These are phyloP conservation scores for Heliangelus exortis DNA, from an alignment of 2,797 vertebrate species.

Conservation along the genomic window DNA sequence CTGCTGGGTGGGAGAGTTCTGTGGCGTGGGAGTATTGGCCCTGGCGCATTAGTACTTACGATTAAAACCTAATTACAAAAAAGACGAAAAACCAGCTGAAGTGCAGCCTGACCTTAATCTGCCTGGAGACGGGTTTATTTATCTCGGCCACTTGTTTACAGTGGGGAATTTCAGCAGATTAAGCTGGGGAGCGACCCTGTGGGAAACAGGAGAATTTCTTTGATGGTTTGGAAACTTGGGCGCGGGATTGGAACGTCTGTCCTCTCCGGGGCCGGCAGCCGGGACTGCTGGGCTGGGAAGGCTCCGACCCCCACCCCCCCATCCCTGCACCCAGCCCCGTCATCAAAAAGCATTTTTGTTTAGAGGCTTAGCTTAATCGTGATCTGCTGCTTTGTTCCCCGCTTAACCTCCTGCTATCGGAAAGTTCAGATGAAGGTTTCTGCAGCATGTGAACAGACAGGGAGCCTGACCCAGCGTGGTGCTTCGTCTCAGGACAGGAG, in stretches of 20 bases:
- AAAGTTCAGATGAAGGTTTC: slow-evolving; percentile 64
- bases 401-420: slow-evolving; percentile 45
- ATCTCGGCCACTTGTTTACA: slow-evolving; percentile 73
- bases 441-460: slow-evolving; percentile 5
- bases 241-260: not conserved
- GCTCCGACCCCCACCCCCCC: not conserved
- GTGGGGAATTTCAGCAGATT: slow-evolving; percentile 64
- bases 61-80: slow-evolving; percentile 76
- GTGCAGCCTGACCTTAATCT: slow-evolving; percentile 76
- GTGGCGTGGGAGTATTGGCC: slow-evolving; percentile 62
- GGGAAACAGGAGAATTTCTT: slow-evolving; percentile 64
- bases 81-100: slow-evolving; percentile 74
- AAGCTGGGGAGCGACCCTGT: slow-evolving; percentile 43
- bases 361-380: slow-evolving; percentile 64
- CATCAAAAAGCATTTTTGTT: slow-evolving; percentile 64
- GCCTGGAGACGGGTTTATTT: slow-evolving; percentile 70
- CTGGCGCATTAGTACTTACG: slow-evolving; percentile 60
- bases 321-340: not conserved
- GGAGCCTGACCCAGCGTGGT: not conserved
- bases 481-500: not conserved
- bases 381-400: slow-evolving; percentile 53
- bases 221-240: slow-evolving; percentile 59
- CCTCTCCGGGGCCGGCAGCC: not conserved
- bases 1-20: slow-evolving; percentile 41
- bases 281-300: slow-evolving; percentile 26